phyloP scores from a whole-genome alignment of 2,888 invertebrate species.

The Agrotis clavis region DNA sequence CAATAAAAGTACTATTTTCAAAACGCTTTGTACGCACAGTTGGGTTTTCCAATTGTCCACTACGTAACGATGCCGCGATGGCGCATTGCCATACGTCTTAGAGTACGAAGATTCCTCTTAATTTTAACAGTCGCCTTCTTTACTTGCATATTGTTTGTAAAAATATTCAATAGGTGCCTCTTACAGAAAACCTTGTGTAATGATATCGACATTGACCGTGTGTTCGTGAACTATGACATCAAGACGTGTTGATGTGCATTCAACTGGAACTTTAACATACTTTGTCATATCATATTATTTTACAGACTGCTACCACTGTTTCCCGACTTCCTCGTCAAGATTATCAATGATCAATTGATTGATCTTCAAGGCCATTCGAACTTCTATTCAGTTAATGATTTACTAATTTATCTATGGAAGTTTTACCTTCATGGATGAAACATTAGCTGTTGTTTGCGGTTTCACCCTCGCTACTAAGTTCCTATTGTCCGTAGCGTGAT shows the following conservation, averaged over 20 bases:
- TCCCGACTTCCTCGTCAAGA: background rate
- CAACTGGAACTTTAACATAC: constrained; percentile 21
- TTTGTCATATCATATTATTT: background rate
- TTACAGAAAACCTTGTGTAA: background rate
- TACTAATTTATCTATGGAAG: too few species aligned
- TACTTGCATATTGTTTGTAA: background rate
- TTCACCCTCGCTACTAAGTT: too few species aligned
- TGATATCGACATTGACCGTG: constrained; percentile 1
- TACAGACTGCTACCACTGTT: background rate
- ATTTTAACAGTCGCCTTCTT: background rate
- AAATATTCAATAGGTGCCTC: background rate
- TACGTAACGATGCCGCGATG: too few species aligned
- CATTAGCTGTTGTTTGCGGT: too few species aligned
- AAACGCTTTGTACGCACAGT: too few species aligned
- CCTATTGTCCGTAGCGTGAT: too few species aligned
- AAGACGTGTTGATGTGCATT: constrained; percentile 15
- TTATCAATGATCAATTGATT: background rate
- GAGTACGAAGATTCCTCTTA: too few species aligned
- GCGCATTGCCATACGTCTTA: too few species aligned
- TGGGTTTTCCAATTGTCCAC: too few species aligned
- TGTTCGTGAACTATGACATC: constrained; percentile 25
- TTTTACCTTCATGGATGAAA: too few species aligned
- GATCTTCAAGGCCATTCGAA: background rate
- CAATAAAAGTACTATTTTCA: too few species aligned
- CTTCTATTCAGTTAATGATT: background rate